phyloP scores from a whole-genome alignment of 1,140 invertebrate genomes.

The Maconellicoccus hirsutus region DNA sequence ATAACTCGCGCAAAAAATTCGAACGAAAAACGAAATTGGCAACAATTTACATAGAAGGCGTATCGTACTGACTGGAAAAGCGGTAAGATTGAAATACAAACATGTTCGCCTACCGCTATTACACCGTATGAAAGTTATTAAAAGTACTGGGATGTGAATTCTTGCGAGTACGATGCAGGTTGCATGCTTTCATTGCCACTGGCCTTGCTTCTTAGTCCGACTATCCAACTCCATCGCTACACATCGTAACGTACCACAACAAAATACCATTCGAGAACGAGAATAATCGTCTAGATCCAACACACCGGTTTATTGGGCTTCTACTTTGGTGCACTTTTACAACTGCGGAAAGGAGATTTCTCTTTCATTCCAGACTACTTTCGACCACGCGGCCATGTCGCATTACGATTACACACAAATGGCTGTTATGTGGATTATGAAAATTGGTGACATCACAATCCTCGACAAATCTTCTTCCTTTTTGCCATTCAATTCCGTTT shows the following conservation, averaged over 20 bases:
- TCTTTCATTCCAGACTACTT: conserved; percentile 20
- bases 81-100: neutral
- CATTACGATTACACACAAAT: conserved; percentile 4
- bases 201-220: conserved; percentile 8
- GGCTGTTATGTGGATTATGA: conserved; percentile 14
- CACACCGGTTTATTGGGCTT: conserved; percentile 19
- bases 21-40: too few relatives aligned
- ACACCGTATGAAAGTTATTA: neutral
- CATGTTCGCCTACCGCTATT: neutral
- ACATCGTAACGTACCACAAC: conserved; percentile 10
- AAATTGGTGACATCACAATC: conserved; percentile 15
- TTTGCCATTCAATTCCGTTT: neutral
- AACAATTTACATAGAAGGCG: too few relatives aligned
- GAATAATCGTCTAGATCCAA: conserved; percentile 15
- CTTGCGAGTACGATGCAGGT: neutral
- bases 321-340: conserved; percentile 15
- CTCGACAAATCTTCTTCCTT: neutral
- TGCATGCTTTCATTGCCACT: conserved; percentile 17
- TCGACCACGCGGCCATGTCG: conserved; percentile 9
- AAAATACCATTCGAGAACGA: neutral
- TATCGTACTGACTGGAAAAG: neutral
- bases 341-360: conserved; percentile 15
- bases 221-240: neutral
- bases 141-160: neutral
- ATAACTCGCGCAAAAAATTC: too few relatives aligned